Conservation (phyloP, 1,140 invertebrate species). For the Trissolcus basalis region DNA sequence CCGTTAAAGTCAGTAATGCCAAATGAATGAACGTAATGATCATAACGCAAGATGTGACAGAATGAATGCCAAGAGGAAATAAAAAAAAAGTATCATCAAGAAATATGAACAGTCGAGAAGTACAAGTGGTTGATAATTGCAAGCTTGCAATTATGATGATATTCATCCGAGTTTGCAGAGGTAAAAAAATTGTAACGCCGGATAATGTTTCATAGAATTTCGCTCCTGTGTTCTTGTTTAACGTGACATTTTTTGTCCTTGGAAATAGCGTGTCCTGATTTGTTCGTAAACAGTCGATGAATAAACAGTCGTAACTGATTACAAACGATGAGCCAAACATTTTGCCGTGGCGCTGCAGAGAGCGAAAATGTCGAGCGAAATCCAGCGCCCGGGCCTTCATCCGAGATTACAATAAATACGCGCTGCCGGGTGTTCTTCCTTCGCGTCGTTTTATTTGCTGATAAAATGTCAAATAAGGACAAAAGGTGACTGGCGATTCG, state of each 20-base stretch:
- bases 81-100: conserved; percentile 22
- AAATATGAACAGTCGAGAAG: not conserved
- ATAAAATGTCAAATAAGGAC: conserved; percentile 54
- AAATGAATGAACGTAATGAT: conserved; percentile 20
- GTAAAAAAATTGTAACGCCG: not conserved
- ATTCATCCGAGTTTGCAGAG: conserved; percentile 11
- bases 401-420: conserved; percentile 45
- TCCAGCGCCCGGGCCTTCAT: conserved; percentile 15
- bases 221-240: too few relatives aligned
- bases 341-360: not conserved
- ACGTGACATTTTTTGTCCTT: too few relatives aligned
- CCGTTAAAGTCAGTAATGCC: conserved; percentile 12
- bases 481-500: conserved; percentile 44
- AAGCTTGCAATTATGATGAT: conserved; percentile 11
- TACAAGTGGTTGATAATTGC: conserved; percentile 19
- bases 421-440: conserved; percentile 15
- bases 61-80: conserved; percentile 12
- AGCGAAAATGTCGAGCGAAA: not conserved
- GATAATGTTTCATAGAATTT: not conserved
- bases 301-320: conserved; percentile 10
- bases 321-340: conserved; percentile 15
- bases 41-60: conserved; percentile 12
- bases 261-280: too few relatives aligned
- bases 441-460: conserved; percentile 40
- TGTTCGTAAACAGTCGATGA: not conserved